Percentiles rank a stretch among this genome's conserved stretches.
Conservation (phyloP, 1,140 invertebrate genomes). For the Brachionus angularis region DNA sequence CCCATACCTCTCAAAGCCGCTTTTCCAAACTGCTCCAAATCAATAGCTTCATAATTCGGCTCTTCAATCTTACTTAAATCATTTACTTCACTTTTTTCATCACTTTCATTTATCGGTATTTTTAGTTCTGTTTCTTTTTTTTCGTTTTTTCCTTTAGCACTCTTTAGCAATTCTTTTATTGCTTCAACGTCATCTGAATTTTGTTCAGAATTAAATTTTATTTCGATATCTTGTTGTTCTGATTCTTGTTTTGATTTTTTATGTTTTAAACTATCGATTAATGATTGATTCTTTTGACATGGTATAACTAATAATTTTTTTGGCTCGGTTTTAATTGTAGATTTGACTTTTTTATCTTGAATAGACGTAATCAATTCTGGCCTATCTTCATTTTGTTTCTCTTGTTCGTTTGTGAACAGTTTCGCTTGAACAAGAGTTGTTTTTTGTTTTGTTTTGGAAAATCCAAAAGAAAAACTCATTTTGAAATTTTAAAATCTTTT, state of each 20-base stretch:
- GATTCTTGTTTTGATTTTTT: background rate
- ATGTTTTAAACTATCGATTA: too few species aligned
- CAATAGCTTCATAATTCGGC: slow-evolving; percentile 79
- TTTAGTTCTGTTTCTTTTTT: slow-evolving; percentile 24
- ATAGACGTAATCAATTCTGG: slow-evolving; percentile 11
- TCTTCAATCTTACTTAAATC: slow-evolving; percentile 48
- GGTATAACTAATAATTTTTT: slow-evolving; percentile 29
- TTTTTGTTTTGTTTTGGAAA: slow-evolving; percentile 43
- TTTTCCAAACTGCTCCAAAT: slow-evolving; percentile 78
- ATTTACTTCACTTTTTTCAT: background rate
- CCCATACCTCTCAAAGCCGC: slow-evolving; percentile 92
- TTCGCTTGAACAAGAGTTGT: slow-evolving; percentile 1
- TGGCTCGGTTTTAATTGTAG: background rate
- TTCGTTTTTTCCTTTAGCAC: slow-evolving; percentile 24
- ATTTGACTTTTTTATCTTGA: slow-evolving; percentile 22
- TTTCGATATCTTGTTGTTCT: background rate
- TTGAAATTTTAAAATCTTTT: too few species aligned
- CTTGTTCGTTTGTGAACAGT: background rate
- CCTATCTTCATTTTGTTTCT: background rate
- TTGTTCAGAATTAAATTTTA: background rate
- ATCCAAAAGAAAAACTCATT: slow-evolving; percentile 38
- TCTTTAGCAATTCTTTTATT: background rate
- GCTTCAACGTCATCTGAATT: slow-evolving; percentile 5
- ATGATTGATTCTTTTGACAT: background rate
- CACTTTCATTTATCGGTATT: background rate